A percentile compares a stretch with the other conserved stretches of the same genome.
Conservation (phyloP, 2,888 invertebrate genomes). For the Diaperis boleti region DNA sequence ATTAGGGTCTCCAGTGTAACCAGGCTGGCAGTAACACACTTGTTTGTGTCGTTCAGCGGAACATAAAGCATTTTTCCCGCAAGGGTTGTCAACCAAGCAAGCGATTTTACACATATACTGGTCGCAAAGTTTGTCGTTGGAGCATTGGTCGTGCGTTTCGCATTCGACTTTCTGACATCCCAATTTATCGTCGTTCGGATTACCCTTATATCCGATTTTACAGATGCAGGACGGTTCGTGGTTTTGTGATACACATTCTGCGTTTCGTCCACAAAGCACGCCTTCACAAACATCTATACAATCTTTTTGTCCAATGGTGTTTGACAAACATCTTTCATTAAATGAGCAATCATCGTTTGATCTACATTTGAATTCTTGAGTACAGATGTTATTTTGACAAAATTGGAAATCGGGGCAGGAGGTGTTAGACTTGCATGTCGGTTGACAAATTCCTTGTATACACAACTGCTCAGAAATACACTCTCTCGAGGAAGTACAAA, state of each 20-base stretch:
- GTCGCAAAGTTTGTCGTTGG: conserved; percentile 86
- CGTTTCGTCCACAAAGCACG: conserved; percentile 84
- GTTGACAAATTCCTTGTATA: conserved; percentile 86
- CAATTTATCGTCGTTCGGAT: conserved; percentile 77
- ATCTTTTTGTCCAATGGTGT: conserved; percentile 79
- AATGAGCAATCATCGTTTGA: conserved; percentile 79
- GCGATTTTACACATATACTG: conserved; percentile 87
- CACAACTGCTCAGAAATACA: conserved; percentile 89
- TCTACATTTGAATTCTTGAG: conserved; percentile 83
- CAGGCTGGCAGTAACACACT: conserved; percentile 88
- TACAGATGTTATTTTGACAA: conserved; percentile 87
- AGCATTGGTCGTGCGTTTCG: conserved; percentile 76
- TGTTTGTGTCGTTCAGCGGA: conserved; percentile 86
- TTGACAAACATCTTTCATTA: conserved; percentile 79
- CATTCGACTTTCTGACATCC: conserved; percentile 88
- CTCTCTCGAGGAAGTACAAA: conserved; percentile 85
- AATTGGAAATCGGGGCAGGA: conserved; percentile 89
- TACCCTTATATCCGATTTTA: conserved; percentile 82
- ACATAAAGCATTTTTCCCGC: conserved; percentile 87
- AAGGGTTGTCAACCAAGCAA: conserved; percentile 85
- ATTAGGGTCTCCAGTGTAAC: conserved; percentile 84
- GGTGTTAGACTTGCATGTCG: conserved; percentile 82
- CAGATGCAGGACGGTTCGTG: conserved; percentile 85
- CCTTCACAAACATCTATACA: conserved; percentile 83
- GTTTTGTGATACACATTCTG: conserved; percentile 79